Percentiles rank a stretch among this genome's conserved stretches.
These are phyloP conservation scores for Enteromius argenteus DNA, from an alignment of 2,797 vertebrate species.

Conservation along the genomic window DNA sequence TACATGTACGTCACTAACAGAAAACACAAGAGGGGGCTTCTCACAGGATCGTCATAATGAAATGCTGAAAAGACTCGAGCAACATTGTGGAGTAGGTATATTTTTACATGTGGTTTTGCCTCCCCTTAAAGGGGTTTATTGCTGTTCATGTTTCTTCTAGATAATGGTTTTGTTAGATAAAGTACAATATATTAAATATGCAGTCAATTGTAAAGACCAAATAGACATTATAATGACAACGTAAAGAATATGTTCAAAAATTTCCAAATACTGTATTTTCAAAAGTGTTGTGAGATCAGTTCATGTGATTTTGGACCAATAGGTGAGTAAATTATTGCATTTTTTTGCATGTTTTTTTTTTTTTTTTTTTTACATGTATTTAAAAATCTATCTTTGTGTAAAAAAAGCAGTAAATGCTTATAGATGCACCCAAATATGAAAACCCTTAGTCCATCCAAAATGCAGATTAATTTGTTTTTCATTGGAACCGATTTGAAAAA, in stretches of 20 bases:
- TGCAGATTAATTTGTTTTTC: too few relatives aligned
- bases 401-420: background rate
- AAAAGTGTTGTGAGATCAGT: background rate
- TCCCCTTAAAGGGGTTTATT: background rate
- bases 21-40: background rate
- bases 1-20: constrained; percentile 20
- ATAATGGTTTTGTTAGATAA: background rate
- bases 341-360: too few relatives aligned
- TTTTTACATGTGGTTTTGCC: background rate
- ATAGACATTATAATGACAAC: background rate
- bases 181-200: background rate
- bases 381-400: background rate
- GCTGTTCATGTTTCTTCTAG: background rate
- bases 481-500: background rate
- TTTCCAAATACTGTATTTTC: background rate
- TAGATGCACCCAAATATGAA: too few relatives aligned
- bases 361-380: background rate
- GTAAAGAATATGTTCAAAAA: background rate
- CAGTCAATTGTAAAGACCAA: background rate
- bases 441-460: too few relatives aligned
- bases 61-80: background rate
- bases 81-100: background rate
- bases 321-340: background rate
- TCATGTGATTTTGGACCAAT: background rate
- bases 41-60: background rate